phyloP scores from a whole-genome alignment of 1,140 invertebrate genomes.

The Drosophila ironensis region DNA sequence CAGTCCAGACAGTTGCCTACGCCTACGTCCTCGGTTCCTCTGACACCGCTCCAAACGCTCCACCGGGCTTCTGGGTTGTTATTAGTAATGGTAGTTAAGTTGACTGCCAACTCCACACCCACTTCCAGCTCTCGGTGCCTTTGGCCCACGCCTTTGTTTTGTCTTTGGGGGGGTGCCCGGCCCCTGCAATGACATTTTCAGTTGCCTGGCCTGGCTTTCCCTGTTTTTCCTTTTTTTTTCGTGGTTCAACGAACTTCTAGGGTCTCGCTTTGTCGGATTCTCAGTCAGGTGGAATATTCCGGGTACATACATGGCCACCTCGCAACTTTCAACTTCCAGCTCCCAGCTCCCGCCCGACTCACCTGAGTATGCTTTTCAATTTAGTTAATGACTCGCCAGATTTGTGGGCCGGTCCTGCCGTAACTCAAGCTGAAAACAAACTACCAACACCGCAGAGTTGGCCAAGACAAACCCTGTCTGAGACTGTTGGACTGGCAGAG shows the following conservation, averaged over 20 bases:
- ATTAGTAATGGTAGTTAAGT: slow-evolving; percentile 61
- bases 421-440: slow-evolving; percentile 12
- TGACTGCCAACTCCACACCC: neutral
- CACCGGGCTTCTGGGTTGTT: slow-evolving; percentile 23
- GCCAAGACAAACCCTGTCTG: slow-evolving; percentile 34
- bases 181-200: slow-evolving; percentile 53
- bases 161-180: neutral
- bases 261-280: slow-evolving; percentile 20
- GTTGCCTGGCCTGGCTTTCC: no score
- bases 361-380: slow-evolving; percentile 68
- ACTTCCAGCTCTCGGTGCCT: neutral
- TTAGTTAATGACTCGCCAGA: slow-evolving; percentile 67
- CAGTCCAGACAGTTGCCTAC: slow-evolving; percentile 9
- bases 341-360: neutral
- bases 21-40: neutral
- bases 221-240: slow-evolving; percentile 39
- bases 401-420: neutral
- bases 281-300: slow-evolving; percentile 40
- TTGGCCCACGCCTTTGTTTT: slow-evolving; percentile 8
- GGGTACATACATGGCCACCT: neutral
- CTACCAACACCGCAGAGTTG: neutral
- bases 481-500: slow-evolving; percentile 48
- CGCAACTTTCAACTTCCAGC: no score
- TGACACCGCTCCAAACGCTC: neutral
- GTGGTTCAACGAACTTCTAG: slow-evolving; percentile 67